Evolutionary conservation across 2,113 vertebrate species (phyloP), one percentile per base, ranked within the genome.

Genomic region (Sphyrna mokarran): DNA sequence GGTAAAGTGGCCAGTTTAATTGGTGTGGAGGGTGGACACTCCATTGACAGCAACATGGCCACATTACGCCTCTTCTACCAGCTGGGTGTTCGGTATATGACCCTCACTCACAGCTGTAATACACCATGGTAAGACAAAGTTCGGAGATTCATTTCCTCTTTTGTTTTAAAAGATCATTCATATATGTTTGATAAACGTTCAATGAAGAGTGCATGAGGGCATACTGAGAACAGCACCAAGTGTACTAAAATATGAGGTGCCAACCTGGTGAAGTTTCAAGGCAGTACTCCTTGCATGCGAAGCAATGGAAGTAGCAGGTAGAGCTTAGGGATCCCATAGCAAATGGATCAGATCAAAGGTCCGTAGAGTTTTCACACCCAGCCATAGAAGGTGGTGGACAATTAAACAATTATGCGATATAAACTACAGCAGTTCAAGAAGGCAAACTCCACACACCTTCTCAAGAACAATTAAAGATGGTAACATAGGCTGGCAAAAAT

Each of bases 41-140:
- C 99, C 90, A 97, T 99, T 0, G 99, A 99, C 98, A 99, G 99
- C 98, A 99, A 98, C 96, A 96, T 99, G 97, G 98, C 97, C 0
- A 98, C 98, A 14, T 97, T 99, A 96, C 98, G 99, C 61, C 96
- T 96, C 0, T 98, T 99, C 97, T 99, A 99, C 97, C 97, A 96
- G 3, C 97, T 99, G 96, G 99, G 99, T 0, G 98, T 98, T 83
- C 98, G 99, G 90, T 99, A 99, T 97, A 97, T 99, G 97, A 99
- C 99, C 0, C 98, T 99, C 91, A 98, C 98, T 33, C 99, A 99
- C 97, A 99, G 97, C 97, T 99, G 99, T 96, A 99, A 98, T 97
- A 99, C 98, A 0, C 99, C 99, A 58, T 99, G 99, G 99, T 99
- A 96, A 97, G 97, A 9, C 20, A 29, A 18, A 80, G 68, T n/a